phyloP scores from a whole-genome alignment of 2,888 invertebrate species.

The Epirrita christyi region DNA sequence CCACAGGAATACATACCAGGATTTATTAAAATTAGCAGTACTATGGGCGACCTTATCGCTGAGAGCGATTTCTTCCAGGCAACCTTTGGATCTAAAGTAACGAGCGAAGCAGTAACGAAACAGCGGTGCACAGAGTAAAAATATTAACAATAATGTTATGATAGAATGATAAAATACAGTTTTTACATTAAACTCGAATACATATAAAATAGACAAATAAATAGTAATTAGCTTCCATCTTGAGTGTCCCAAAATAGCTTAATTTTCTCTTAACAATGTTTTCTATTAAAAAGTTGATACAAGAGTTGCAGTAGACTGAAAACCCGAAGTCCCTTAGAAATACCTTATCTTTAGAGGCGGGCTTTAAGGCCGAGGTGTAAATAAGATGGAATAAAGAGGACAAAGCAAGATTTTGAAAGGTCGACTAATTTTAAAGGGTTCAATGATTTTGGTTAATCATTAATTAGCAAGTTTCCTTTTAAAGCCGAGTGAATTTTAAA shows the following conservation, averaged over 20 bases:
- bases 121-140: too few species aligned
- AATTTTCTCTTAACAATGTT: conserved; percentile 33
- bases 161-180: too few species aligned
- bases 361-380: conserved; percentile 41
- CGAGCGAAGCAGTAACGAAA: too few species aligned
- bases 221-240: too few species aligned
- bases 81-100: too few species aligned
- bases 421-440: conserved; percentile 33
- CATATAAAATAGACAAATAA: too few species aligned
- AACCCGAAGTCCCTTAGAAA: conserved; percentile 35
- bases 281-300: conserved; percentile 32
- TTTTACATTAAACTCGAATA: too few species aligned
- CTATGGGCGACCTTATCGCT: too few species aligned
- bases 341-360: conserved; percentile 19
- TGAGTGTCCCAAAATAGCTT: conserved; percentile 24
- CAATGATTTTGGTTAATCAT: conserved; percentile 49
- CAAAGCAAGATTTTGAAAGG: conserved; percentile 40
- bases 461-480: conserved; percentile 43
- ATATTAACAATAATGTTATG: too few species aligned
- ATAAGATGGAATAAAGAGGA: conserved; percentile 36
- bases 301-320: conserved; percentile 28
- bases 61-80: too few species aligned
- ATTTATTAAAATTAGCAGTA: too few species aligned
- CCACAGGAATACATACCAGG: too few species aligned
- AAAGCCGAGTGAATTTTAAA: conserved; percentile 29